Base-by-base conservation (phyloP, 2,888 invertebrate genomes). In the Caenorhabditis sulstoni region DNA sequence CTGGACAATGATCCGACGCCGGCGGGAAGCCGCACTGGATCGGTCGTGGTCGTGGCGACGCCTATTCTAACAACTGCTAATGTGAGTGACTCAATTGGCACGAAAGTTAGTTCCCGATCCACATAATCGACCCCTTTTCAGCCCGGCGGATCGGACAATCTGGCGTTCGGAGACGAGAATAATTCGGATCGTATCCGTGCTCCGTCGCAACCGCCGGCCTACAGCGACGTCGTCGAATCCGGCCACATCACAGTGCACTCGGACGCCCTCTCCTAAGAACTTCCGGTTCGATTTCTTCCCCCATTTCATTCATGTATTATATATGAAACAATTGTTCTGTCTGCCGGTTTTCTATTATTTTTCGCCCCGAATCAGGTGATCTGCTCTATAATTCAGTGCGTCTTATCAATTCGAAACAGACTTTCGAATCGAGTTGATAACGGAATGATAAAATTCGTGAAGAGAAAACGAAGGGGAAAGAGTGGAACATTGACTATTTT, bases 141-240 rank as follows among this genome's bases (percentile, higher is more conserved):
- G 41, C 7, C 41, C 14, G 11, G 12, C 41, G 67, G 67, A 22
- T 7, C 64, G 2, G 62, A 59, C 18, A 77, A 68, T 20, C 14
- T 53, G 16, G 65, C 58, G 5, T 62, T 57, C 29, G 61, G 44
- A 75, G 57, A 67, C 14, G 64, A 65, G 35, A 55, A 55, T 8
- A 45, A 35, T 9, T 23, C n/a, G 29, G 29, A 29, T 14, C 66
- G 70, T 18, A 16, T 45, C 3, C 57, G 76, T 61, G 52, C 68
- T 23, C 44, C 59, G 9, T 70, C 77, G 4, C 62, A 70, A 8
- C 77, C 77, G 3, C 77, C 77, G 16, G 77, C 77, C 1, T 77
- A 77, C 59, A 66, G 58, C 53, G 77, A 77, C 37, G 70, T 77
- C 20, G 61, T 70, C 12, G 68, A 68, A 23, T 70, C 68, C 7